Evolutionary conservation across 1,140 invertebrate species (phyloP), one percentile per base, ranked within the genome.

Genomic region (Aphidius gifuensis): DNA sequence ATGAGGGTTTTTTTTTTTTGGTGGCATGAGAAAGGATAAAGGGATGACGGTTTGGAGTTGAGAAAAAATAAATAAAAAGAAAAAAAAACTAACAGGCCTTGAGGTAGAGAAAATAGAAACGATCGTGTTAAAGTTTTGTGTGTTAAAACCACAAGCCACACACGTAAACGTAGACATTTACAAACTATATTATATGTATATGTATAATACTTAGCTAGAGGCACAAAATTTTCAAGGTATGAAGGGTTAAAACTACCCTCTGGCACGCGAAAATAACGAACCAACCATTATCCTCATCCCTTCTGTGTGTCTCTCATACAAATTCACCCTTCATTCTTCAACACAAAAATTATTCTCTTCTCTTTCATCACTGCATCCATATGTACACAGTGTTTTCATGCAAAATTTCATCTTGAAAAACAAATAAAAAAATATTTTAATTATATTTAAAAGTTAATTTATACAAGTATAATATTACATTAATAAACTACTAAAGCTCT

Each of bases 211-310:
- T 9, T 47, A n/a, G 9, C 9, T n/a, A 9, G 16, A 47, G 9
- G 16, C 46, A 47, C 8, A 47, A 47, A 48, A 45, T 44, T 7
- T 60, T 42, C 65, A 56, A 65, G 59, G 58, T 47, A 42, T 11
- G 44, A 46, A 43, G 32, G 64, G 58, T 59, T 66, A 56, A 71
- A 76, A 76, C 68, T 75, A 71, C 67, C 63, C 61, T 47, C 62
- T 69, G 68, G 67, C 74, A 76, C 72, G 74, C 74, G 68, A 75
- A 65, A 74, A 71, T 69, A 64, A 63, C 68, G 61, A 69, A 73
- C 67, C 67, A 64, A 69, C 67, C 63, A 74, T 74, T 74, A 75
- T 54, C 66, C 64, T 54, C 59, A 49, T 62, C 53, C 48, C 62
- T 16, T n/a, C 49, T 43, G 45, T 47, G 21, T 60, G 8, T 58